phyloP scores from a whole-genome alignment of 2,888 invertebrate genomes.

The Therioaphis trifolii region DNA sequence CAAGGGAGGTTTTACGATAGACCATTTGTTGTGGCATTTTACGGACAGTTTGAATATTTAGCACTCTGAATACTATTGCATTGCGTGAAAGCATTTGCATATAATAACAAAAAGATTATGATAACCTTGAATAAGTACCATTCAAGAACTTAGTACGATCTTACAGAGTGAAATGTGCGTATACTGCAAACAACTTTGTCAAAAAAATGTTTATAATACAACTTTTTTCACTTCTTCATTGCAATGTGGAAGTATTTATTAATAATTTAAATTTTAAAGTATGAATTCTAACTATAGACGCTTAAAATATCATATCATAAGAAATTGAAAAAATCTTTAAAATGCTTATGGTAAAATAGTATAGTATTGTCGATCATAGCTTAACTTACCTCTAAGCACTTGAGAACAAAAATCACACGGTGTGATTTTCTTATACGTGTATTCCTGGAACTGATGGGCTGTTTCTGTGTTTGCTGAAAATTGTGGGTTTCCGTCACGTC shows the following conservation, averaged over 20 bases:
- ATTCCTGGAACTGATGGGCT: slow-evolving; percentile 90
- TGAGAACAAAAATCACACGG: slow-evolving; percentile 94
- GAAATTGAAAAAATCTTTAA: too few relatives aligned
- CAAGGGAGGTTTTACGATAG: background rate
- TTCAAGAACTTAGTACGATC: background rate
- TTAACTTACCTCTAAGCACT: slow-evolving; percentile 83
- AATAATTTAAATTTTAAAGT: too few relatives aligned
- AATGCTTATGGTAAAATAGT: too few relatives aligned
- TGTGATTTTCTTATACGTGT: slow-evolving; percentile 95
- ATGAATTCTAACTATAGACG: too few relatives aligned
- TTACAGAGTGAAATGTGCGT: too few relatives aligned
- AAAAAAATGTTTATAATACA: too few relatives aligned
- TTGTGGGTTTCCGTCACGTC: slow-evolving; percentile 74
- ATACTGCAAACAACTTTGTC: too few relatives aligned
- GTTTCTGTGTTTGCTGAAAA: slow-evolving; percentile 80
- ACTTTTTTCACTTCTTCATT: too few relatives aligned
- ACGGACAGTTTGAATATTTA: background rate
- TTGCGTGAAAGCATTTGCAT: background rate
- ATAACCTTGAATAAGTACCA: background rate
- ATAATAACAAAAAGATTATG: background rate
- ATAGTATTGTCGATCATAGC: too few relatives aligned
- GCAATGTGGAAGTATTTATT: too few relatives aligned
- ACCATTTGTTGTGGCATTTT: background rate
- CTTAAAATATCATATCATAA: too few relatives aligned
- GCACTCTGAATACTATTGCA: background rate